Base-by-base conservation (phyloP, 2,113 vertebrate species). In the Crotophaga sulcirostris region DNA sequence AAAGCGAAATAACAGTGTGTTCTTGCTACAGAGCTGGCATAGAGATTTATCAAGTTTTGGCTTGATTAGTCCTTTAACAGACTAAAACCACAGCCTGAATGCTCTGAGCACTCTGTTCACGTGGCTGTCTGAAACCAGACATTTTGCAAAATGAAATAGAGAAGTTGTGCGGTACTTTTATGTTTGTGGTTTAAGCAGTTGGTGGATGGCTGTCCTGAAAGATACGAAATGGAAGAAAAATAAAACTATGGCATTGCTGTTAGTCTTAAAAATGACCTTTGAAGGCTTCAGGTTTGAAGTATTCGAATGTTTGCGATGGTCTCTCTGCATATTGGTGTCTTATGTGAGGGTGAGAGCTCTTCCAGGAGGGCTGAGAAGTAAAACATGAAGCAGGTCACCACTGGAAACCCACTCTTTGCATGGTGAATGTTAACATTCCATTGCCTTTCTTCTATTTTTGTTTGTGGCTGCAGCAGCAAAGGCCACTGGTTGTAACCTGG, bases 401-500 rank as follows among this genome's bases (percentile, higher is more conserved):
- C n/a, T 13, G 17, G 62, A 66, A 79, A 26, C 10, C 60, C 13
- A 2, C 38, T 52, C 44, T 60, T 12, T 24, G 29, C 23, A 3
- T 12, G 13, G 21, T 5, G 24, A 56, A 19, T 25, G 33, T 24
- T 80, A 25, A 77, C 8, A 1, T 45, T 34, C 7, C 17, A 1
- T 40, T 82, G 17, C 7, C 10, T 18, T 75, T 62, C 79, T 86
- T 88, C 34, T 75, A 0, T 42, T 66, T 47, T 29, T 29, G 5
- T 94, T 33, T 97, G 21, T 94, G 59, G 33, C 19, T 97, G 52
- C 97, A 98, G 98, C 97, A 95, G 98, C 98, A 92, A 98, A 98
- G 60, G 95, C 97, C 75, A 97, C 97, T n/a, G 97, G 97, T 63
- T 98, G 98, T 96, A 98, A 97, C 93, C 95, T 98, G 94, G 99